A percentile compares a stretch with the other conserved stretches of the same genome.
Evolutionary conservation across 2,113 vertebrate species (phyloP).

Genomic region (Merops nubicus): DNA sequence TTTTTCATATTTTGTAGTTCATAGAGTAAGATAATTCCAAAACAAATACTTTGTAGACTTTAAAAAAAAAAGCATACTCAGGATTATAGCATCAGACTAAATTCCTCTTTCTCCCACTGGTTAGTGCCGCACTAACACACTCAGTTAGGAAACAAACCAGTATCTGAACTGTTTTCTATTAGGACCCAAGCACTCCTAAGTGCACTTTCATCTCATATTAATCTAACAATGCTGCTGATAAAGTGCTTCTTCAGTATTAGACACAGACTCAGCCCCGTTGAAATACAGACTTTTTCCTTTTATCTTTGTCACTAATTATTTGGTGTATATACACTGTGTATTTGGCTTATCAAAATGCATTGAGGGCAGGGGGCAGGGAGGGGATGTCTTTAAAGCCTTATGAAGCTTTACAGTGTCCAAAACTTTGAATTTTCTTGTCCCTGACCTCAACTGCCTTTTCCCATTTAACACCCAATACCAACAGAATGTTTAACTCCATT

Average conservation of each 20-base stretch:
- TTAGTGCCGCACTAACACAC: background rate
- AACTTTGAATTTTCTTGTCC: background rate
- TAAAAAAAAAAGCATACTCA: background rate
- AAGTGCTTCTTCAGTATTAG: background rate
- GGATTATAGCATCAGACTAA: background rate
- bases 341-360: background rate
- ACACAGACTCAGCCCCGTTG: background rate
- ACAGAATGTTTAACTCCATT: background rate
- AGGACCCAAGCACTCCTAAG: background rate
- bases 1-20: background rate
- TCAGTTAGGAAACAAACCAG: background rate
- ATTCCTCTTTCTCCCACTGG: background rate
- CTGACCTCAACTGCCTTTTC: background rate
- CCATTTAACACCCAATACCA: background rate
- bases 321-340: rapidly evolving
- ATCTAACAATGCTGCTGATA: background rate
- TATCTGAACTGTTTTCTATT: background rate
- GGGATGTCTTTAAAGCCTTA: background rate
- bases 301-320: background rate
- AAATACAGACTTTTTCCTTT: background rate
- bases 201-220: background rate
- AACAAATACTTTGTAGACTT: rapidly evolving
- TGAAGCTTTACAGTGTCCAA: background rate
- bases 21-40: background rate
- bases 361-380: rapidly evolving